phyloP scores from a whole-genome alignment of 2,888 invertebrate genomes.

The Lacanobia oleracea region DNA sequence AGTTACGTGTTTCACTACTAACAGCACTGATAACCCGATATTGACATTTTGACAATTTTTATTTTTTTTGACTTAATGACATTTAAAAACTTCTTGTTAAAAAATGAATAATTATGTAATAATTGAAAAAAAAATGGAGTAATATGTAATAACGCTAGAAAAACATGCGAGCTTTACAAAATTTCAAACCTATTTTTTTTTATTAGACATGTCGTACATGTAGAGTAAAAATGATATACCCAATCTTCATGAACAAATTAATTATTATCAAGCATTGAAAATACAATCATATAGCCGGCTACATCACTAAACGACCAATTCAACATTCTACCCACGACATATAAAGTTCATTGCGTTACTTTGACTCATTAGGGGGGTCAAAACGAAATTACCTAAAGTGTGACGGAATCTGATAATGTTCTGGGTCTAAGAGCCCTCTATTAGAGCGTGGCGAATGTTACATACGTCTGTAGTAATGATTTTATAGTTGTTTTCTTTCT shows the following conservation, averaged over 20 bases:
- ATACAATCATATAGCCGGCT: not conserved
- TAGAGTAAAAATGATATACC: too few relatives aligned
- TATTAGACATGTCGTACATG: too few relatives aligned
- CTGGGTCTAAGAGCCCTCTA: slow-evolving; percentile 75
- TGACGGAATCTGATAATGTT: slow-evolving; percentile 88
- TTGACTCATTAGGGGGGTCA: slow-evolving; percentile 83
- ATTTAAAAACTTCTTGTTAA: too few relatives aligned
- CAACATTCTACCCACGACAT: not conserved
- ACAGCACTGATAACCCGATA: not conserved
- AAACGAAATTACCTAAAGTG: slow-evolving; percentile 84
- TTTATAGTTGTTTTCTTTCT: slow-evolving; percentile 60
- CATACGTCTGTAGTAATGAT: slow-evolving; percentile 64
- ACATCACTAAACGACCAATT: not conserved
- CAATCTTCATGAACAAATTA: not conserved
- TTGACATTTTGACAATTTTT: not conserved
- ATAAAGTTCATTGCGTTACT: slow-evolving; percentile 80
- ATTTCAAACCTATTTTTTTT: too few relatives aligned
- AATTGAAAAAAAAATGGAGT: too few relatives aligned
- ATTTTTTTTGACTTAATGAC: too few relatives aligned
- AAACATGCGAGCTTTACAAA: too few relatives aligned
- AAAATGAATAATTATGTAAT: too few relatives aligned
- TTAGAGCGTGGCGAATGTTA: slow-evolving; percentile 77
- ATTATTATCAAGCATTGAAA: too few relatives aligned
- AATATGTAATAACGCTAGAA: too few relatives aligned
- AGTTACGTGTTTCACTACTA: not conserved